Evolutionary conservation across 1,140 invertebrate species (phyloP), one percentile per base, ranked within the genome.

Genomic region (Penaeus chinensis): DNA sequence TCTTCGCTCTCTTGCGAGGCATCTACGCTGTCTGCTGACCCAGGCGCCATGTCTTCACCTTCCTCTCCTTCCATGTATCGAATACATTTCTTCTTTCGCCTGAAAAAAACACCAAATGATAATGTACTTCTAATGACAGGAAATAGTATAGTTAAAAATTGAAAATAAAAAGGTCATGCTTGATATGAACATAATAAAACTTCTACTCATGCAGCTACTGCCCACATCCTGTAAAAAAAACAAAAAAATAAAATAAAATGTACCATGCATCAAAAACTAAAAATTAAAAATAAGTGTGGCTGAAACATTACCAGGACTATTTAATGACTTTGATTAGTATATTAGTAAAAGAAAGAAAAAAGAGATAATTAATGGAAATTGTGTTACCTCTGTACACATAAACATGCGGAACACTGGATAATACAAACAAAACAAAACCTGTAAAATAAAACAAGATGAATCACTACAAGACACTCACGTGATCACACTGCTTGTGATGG

Each of bases 51-150:
- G 71, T 90, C 89, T 37, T 90, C 89, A 61, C 84, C 84, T 47
- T 89, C 87, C 81, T 89, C 87, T 54, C 89, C 89, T 93, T 95
- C 94, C 95, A 97, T 96, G 93, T 98, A 98, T 89, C 97, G 96
- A 92, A 98, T 97, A 94, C 98, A 99, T 94, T 98, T 99, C 94
- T 99, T 99, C 95, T 99, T 99, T 94, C 98, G 96, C 94, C 98
- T 99, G 94, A 95, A 91, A 90, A 78, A 87, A 81, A 87, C 37
- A 85, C 42, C 27, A 82, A 65, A 74, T 79, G 27, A 27, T 77
- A 62, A 84, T 71, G 77, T 74, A 84, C n/a, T 84, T 84, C 61
- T n/a, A 65, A 62, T 74, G 71, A 37, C 1, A 76, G 32, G 66
- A n/a, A 22, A 74, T 76, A 20, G 74, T 37, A 22, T 37, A 84